These are phyloP conservation scores for Percopsis omiscomaycus DNA, from an alignment of 2,797 vertebrate genomes.

Conservation along the genomic window DNA sequence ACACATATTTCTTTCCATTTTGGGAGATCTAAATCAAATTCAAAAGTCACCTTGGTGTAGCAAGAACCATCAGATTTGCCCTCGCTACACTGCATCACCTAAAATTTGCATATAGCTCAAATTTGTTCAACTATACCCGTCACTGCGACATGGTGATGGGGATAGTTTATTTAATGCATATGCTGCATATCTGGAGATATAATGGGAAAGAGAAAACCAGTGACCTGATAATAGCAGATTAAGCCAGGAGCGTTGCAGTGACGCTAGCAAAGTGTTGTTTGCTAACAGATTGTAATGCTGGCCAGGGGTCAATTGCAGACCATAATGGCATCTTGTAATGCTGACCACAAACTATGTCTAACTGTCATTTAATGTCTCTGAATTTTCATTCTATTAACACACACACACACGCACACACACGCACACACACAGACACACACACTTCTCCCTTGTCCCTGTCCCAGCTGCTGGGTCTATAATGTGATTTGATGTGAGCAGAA, in stretches of 20 bases:
- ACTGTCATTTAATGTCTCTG: too few species aligned
- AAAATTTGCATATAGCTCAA: too few species aligned
- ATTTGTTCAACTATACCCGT: too few species aligned
- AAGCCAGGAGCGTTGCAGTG: background rate
- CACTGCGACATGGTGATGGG: too few species aligned
- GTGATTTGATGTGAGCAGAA: constrained; percentile 5
- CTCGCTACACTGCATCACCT: too few species aligned
- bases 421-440: constrained; percentile 20
- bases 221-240: constrained; percentile 3
- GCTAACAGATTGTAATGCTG: constrained; percentile 9
- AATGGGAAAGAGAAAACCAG: background rate
- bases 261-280: constrained; percentile 12
- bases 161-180: background rate
- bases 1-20: too few species aligned
- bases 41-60: too few species aligned
- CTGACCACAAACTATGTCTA: constrained; percentile 20
- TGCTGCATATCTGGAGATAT: background rate
- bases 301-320: background rate
- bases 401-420: constrained; percentile 18
- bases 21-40: too few species aligned
- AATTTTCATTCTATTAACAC: background rate
- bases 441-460: constrained; percentile 1
- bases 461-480: background rate
- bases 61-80: too few species aligned
- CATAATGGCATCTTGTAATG: constrained; percentile 13